Evolutionary conservation across 1,140 invertebrate genomes (phyloP).

Genomic region (Diorhabda sublineata): DNA sequence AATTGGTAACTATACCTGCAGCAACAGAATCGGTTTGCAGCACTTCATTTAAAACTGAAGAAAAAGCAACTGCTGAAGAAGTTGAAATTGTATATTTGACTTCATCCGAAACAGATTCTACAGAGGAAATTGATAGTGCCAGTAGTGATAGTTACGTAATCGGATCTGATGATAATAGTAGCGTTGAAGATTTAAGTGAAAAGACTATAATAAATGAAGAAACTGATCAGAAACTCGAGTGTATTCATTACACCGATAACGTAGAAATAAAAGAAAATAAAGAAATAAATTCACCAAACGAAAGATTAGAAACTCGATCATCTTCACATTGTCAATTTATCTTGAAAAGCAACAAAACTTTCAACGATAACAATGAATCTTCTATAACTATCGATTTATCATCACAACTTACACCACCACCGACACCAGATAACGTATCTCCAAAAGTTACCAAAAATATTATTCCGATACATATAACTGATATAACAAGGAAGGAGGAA

Average conservation of each 20-base stretch:
- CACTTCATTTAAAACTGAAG: constrained; percentile 2
- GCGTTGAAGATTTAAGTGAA: constrained; percentile 1
- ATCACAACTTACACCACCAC: constrained; percentile 36
- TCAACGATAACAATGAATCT: background rate
- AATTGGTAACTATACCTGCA: constrained; percentile 25
- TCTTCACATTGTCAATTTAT: constrained; percentile 1
- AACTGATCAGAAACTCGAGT: background rate
- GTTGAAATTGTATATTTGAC: constrained; percentile 25
- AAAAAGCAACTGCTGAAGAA: constrained; percentile 11
- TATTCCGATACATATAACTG: background rate
- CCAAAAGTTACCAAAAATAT: constrained; percentile 19
- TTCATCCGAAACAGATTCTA: constrained; percentile 19
- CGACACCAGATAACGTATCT: constrained; percentile 33
- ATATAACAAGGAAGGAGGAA: background rate
- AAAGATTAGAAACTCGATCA: background rate
- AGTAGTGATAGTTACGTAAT: constrained; percentile 3
- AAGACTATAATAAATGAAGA: background rate
- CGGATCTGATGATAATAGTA: background rate
- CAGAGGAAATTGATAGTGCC: constrained; percentile 5
- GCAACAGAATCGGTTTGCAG: constrained; percentile 16
- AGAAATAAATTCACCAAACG: background rate
- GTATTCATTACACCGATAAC: too few species aligned
- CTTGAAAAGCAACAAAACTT: background rate
- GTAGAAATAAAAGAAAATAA: background rate
- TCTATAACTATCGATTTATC: constrained; percentile 1